A percentile compares a stretch with the other conserved stretches of the same genome.
Evolutionary conservation across 2,797 vertebrate species (phyloP).

Genomic region (Syngnathus rostellatus): DNA sequence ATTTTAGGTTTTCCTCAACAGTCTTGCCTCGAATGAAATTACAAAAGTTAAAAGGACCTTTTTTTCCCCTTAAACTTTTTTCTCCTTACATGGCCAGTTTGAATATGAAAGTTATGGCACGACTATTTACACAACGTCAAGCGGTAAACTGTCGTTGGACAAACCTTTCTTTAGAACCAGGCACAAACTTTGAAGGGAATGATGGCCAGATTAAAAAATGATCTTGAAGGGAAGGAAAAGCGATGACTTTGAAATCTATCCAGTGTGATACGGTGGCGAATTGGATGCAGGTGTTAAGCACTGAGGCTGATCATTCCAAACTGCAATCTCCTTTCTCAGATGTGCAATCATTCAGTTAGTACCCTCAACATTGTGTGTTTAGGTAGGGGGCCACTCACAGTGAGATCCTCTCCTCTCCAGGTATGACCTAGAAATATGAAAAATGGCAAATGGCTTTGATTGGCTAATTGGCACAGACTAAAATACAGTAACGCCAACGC

Average conservation of each 20-base stretch:
- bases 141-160: constrained; percentile 18
- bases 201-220: constrained; percentile 3
- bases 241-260: background rate
- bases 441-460: constrained; percentile 20
- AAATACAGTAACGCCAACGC: constrained; percentile 1
- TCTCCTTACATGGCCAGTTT: background rate
- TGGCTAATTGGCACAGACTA: constrained; percentile 40
- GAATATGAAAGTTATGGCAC: constrained; percentile 22
- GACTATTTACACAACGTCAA: constrained; percentile 46
- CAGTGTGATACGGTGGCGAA: background rate
- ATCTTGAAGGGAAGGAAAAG: background rate
- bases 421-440: background rate
- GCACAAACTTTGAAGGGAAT: constrained; percentile 7
- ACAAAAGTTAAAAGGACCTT: background rate
- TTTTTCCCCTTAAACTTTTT: background rate
- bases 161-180: background rate
- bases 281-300: background rate
- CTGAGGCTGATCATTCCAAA: background rate
- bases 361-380: constrained; percentile 27
- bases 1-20: too few relatives aligned
- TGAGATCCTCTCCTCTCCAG: constrained; percentile 26
- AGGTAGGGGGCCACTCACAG: constrained; percentile 18
- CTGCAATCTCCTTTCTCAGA: background rate
- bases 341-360: constrained; percentile 11
- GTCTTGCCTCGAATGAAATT: too few relatives aligned